Percentiles rank a stretch among this genome's conserved stretches.
Evolutionary conservation across 2,113 vertebrate genomes (phyloP).

Genomic region (Ariopsis seemanni): DNA sequence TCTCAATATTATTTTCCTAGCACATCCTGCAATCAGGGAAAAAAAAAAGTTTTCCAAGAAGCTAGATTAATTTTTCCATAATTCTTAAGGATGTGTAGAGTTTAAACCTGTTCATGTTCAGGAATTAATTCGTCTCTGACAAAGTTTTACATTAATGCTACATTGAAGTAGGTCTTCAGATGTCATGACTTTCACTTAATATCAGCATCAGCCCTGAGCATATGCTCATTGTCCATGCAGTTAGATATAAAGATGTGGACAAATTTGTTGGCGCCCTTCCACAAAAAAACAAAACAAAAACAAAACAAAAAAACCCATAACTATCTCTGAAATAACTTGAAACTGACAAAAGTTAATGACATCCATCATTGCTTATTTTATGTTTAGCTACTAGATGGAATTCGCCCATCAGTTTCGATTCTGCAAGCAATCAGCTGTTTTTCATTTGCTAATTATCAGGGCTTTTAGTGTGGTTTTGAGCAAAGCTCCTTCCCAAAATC

Average conservation of each 20-base stretch:
- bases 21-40: not conserved
- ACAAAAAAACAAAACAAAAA: too few species aligned
- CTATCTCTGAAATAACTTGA: too few species aligned
- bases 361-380: too few species aligned
- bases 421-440: too few species aligned
- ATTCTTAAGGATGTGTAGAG: not conserved
- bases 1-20: not conserved
- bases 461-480: too few species aligned
- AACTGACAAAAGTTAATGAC: too few species aligned
- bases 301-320: too few species aligned
- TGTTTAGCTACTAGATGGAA: too few species aligned
- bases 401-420: too few species aligned
- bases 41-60: not conserved
- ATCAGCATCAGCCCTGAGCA: constrained; percentile 4
- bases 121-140: not conserved
- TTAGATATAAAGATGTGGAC: not conserved
- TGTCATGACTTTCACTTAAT: not conserved
- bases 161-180: not conserved
- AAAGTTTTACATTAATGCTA: not conserved
- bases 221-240: constrained; percentile 31
- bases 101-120: not conserved
- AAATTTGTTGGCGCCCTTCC: too few species aligned
- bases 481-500: too few species aligned
- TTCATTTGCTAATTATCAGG: too few species aligned
- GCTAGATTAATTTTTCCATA: not conserved